A percentile compares a stretch with the other conserved stretches of the same genome.
phyloP scores from a whole-genome alignment of 2,113 vertebrate genomes.

The Xyliphius kryptos region DNA sequence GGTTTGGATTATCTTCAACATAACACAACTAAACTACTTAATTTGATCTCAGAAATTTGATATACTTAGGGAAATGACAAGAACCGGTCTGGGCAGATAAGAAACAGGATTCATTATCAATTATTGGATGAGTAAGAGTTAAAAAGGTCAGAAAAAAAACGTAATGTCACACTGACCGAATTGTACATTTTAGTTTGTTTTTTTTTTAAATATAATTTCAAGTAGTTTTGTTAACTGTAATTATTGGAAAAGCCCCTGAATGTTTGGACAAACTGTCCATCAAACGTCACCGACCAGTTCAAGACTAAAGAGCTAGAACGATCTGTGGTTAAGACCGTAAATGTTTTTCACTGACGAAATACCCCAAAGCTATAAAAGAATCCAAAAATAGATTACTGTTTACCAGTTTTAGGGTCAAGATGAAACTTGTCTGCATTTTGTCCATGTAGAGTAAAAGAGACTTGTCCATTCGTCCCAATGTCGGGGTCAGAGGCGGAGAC shows the following conservation, averaged over 20 bases:
- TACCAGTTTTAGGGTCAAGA: conserved; percentile 81
- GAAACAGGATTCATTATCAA: neutral
- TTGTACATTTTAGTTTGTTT: too few species aligned
- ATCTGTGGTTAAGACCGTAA: too few species aligned
- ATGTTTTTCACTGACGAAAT: neutral
- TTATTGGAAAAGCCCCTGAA: too few species aligned
- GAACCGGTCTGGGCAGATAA: conserved; percentile 24
- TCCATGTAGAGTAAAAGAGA: conserved; percentile 84
- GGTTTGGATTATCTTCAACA: neutral
- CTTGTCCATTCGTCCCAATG: conserved; percentile 75
- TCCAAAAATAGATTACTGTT: conserved; percentile 9
- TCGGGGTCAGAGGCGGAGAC: conserved; percentile 81
- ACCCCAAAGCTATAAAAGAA: too few species aligned
- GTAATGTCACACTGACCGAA: too few species aligned
- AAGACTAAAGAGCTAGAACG: too few species aligned
- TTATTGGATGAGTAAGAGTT: conserved; percentile 5
- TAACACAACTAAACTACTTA: conserved; percentile 6
- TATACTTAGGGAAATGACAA: neutral
- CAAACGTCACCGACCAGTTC: too few species aligned
- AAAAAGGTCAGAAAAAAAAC: too few species aligned
- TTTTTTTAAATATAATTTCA: too few species aligned
- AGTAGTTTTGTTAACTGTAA: too few species aligned
- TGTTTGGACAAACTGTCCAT: too few species aligned
- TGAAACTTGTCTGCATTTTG: conserved; percentile 79
- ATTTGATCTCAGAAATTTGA: conserved; percentile 17